Evolutionary conservation across 2,888 invertebrate species (phyloP), one percentile per base, ranked within the genome.

Genomic region (Atethmia centrago): DNA sequence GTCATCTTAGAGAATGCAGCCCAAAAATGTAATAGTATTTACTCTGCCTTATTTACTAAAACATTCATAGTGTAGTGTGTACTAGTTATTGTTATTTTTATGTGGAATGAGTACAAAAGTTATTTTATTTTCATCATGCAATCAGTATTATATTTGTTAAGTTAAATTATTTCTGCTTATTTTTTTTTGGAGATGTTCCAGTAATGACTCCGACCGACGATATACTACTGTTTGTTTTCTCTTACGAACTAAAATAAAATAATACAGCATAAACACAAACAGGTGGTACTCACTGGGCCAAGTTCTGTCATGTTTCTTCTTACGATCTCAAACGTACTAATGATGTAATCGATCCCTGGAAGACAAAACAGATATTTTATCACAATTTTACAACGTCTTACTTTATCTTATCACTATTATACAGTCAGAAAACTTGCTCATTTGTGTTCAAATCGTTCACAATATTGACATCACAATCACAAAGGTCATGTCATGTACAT

Each of bases 271-370:
- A 28, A 47, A 62, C 7, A 25, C 25, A 51, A 51, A 40, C 16
- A 2, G n/a, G 12, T 73, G n/a, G 12, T 73, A 90, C 91, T 89
- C 83, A 92, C 92, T 16, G 89, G 87, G 28, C 85, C 87, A 25
- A 86, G 80, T 74, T 89, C 86, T 19, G 87, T 71, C 91, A 91
- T 91, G 71, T 53, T 87, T 47, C 12, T 16, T 56, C 55, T 65
- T 21, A 55, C 31, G 16, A 42, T 68, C 28, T 76, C 28, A 53
- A 66, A 64, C 36, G 31, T 53, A 58, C 5, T 28, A 19, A 40
- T 19, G 42, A 53, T 56, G 36, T 51, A 49, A 19, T 58, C 4
- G 36, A 9, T n/a, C 12, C 55, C 65, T 53, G 55, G 16, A 49
- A 59, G 59, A 72, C 61, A 49, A 63, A 65, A 28, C 4, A 49